These are phyloP conservation scores for Danio aesculapii DNA, from an alignment of 2,797 vertebrate genomes.

Conservation along the genomic window DNA sequence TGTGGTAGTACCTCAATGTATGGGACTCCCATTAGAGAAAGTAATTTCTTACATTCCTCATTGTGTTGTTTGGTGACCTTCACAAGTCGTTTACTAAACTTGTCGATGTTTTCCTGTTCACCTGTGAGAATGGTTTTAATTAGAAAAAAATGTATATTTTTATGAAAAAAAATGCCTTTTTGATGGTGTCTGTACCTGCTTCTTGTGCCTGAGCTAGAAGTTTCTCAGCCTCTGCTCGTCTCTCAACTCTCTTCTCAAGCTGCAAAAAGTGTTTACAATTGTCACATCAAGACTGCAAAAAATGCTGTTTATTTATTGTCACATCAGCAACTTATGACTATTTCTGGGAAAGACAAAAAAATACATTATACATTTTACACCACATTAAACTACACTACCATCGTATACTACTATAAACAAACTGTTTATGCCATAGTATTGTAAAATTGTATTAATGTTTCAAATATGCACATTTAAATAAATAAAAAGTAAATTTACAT, in stretches of 20 bases:
- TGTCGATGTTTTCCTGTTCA: constrained; percentile 90
- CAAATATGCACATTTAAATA: too few species aligned
- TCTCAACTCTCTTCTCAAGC: constrained; percentile 89
- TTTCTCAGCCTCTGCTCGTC: constrained; percentile 92
- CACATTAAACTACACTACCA: too few species aligned
- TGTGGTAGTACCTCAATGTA: constrained; percentile 82
- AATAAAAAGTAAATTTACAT: too few species aligned
- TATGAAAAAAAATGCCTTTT: neutral
- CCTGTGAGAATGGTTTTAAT: constrained; percentile 62
- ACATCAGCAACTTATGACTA: too few species aligned
- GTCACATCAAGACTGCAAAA: too few species aligned
- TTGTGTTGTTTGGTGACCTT: constrained; percentile 96
- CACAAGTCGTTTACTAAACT: constrained; percentile 93
- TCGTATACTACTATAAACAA: too few species aligned
- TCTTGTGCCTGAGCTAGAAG: constrained; percentile 91
- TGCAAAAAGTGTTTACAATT: constrained; percentile 49
- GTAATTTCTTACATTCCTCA: constrained; percentile 91
- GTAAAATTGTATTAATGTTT: too few species aligned
- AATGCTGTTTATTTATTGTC: too few species aligned
- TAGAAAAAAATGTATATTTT: neutral
- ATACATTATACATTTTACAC: too few species aligned
- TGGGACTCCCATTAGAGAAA: constrained; percentile 93
- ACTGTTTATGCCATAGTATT: too few species aligned
- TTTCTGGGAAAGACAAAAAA: too few species aligned
- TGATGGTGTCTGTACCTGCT: constrained; percentile 72